These are phyloP conservation scores for Pachyrhynchus sulphureomaculatus DNA, from an alignment of 1,140 invertebrate species.

Conservation along the genomic window DNA sequence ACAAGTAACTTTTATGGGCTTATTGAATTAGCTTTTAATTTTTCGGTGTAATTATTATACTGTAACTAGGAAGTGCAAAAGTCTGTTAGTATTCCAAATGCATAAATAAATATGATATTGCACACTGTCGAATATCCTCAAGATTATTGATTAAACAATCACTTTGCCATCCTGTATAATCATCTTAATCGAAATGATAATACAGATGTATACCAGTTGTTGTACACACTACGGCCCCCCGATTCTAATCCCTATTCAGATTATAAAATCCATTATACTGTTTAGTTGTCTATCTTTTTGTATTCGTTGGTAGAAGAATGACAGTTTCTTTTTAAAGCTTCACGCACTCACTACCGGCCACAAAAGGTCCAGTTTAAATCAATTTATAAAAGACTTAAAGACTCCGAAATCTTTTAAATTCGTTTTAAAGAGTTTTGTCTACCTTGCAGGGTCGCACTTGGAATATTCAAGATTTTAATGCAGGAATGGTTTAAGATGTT, in stretches of 20 bases:
- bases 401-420: conserved; percentile 1
- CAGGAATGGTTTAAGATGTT: no score
- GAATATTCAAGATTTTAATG: no score
- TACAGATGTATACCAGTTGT: conserved; percentile 2
- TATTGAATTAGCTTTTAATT: no score
- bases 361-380: conserved; percentile 22
- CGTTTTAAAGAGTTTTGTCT: neutral
- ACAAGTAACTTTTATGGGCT: no score
- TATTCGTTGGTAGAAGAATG: conserved; percentile 1
- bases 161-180: no score
- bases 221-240: neutral
- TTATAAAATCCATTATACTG: conserved; percentile 19
- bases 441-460: neutral
- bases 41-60: no score
- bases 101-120: no score
- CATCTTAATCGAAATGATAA: neutral
- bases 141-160: no score
- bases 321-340: conserved; percentile 15
- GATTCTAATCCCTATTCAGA: conserved; percentile 16
- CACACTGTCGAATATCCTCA: no score
- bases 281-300: conserved; percentile 7
- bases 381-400: conserved; percentile 9
- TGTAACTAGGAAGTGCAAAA: no score
- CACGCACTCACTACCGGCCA: conserved; percentile 13
- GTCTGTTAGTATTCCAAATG: no score